phyloP scores from a whole-genome alignment of 30 jellyfish, hydroid and myxozoan species.

The Catostylus mosaicus region DNA sequence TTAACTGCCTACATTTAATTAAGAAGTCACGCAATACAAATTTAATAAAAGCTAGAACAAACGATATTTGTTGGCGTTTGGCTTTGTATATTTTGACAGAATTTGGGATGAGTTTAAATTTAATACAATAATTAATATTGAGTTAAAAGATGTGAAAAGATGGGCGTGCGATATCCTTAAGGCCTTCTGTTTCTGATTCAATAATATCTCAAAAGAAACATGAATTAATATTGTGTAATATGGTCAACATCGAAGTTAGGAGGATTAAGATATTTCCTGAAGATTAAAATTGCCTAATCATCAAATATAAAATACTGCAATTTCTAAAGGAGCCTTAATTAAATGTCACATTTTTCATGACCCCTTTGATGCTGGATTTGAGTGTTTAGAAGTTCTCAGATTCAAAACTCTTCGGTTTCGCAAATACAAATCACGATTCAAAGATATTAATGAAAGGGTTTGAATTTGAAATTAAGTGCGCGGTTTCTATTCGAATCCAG shows the following conservation, averaged over 20 bases:
- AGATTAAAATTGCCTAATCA: conserved; percentile 3
- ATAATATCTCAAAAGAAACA: neutral
- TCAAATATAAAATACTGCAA: neutral
- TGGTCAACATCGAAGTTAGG: neutral
- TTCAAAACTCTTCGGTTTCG: no score
- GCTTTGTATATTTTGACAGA: no score
- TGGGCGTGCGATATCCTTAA: neutral
- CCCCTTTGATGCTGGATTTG: no score
- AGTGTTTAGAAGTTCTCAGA: no score
- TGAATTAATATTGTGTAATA: neutral
- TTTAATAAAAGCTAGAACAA: neutral
- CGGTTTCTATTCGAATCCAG: no score
- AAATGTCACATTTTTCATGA: neutral
- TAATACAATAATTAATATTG: neutral
- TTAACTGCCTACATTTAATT: neutral
- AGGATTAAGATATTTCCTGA: neutral
- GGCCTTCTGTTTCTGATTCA: neutral
- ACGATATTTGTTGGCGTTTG: neutral
- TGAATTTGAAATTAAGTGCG: no score
- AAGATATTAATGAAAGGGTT: no score
- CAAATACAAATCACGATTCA: no score
- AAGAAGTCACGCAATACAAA: neutral
- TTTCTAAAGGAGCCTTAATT: neutral
- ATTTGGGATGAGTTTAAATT: neutral
- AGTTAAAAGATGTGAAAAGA: neutral